These are phyloP conservation scores for Chrysochloris asiatica DNA, from an alignment of 2,113 vertebrate genomes.

Conservation along the genomic window DNA sequence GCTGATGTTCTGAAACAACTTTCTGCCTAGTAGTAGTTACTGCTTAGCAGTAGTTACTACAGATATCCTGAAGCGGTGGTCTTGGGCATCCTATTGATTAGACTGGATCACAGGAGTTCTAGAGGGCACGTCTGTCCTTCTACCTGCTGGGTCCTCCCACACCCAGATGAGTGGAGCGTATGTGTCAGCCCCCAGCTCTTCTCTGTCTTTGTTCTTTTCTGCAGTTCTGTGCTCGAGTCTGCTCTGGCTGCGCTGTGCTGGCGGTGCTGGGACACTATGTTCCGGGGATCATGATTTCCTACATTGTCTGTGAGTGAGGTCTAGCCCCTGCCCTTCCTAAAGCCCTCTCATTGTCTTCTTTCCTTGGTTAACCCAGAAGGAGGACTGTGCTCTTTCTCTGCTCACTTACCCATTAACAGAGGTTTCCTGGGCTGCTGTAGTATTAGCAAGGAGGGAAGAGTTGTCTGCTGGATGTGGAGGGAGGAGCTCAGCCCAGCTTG, in stretches of 20 bases:
- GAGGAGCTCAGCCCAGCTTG: neutral
- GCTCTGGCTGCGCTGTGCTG: slow-evolving; percentile 91
- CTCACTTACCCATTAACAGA: neutral
- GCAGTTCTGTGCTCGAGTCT: slow-evolving; percentile 96
- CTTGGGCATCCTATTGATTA: neutral
- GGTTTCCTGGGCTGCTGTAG: neutral
- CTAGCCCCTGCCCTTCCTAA: neutral
- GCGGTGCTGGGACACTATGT: slow-evolving; percentile 96
- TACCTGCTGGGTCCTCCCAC: neutral
- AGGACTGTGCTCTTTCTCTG: neutral
- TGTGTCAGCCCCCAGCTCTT: slow-evolving; percentile 34
- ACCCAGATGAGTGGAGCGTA: neutral
- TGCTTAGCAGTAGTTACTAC: neutral
- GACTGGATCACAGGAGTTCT: neutral
- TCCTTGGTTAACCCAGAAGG: neutral
- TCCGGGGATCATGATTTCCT: slow-evolving; percentile 99
- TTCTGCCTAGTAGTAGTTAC: neutral
- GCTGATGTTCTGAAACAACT: neutral
- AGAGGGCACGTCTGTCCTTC: neutral
- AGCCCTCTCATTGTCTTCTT: neutral
- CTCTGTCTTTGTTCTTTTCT: slow-evolving; percentile 58
- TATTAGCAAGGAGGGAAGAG: neutral
- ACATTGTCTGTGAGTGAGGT: slow-evolving; percentile 94
- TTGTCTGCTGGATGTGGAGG: neutral
- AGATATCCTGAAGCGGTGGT: neutral